phyloP scores from a whole-genome alignment of 2,113 vertebrate genomes.

The Ictalurus punctatus region DNA sequence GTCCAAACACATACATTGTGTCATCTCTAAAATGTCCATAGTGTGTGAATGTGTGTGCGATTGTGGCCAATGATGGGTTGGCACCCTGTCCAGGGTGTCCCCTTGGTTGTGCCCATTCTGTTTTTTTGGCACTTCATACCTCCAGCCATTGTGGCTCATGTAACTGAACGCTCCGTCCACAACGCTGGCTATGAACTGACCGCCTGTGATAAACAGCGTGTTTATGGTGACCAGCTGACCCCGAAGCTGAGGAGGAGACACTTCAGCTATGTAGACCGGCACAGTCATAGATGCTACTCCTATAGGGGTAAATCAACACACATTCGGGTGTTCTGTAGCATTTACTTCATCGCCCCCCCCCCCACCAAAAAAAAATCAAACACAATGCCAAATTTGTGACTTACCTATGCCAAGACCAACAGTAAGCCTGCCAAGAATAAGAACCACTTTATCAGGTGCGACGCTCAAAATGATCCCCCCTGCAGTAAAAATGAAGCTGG shows the following conservation, averaged over 20 bases:
- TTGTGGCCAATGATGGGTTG: too few relatives aligned
- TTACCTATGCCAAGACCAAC: conserved; percentile 93
- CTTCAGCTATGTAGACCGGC: conserved; percentile 95
- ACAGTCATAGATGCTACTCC: conserved; percentile 96
- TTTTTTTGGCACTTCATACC: conserved; percentile 67
- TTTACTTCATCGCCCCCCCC: background rate
- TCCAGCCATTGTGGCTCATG: conserved; percentile 85
- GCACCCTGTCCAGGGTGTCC: too few relatives aligned
- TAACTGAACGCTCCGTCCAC: conserved; percentile 95
- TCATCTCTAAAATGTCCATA: too few relatives aligned
- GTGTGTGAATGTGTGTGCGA: too few relatives aligned
- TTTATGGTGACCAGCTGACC: conserved; percentile 95
- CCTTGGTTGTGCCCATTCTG: background rate
- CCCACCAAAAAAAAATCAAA: background rate
- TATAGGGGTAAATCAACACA: conserved; percentile 54
- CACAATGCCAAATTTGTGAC: conserved; percentile 47
- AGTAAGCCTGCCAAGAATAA: conserved; percentile 84
- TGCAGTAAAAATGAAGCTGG: conserved; percentile 82
- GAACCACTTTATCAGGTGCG: conserved; percentile 78
- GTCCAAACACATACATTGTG: too few relatives aligned
- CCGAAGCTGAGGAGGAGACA: conserved; percentile 86
- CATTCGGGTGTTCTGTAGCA: background rate
- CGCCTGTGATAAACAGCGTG: conserved; percentile 93
- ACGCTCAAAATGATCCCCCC: conserved; percentile 80
- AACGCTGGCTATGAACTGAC: conserved; percentile 93